Conservation (phyloP, 2,797 vertebrate species). For the Scarus forsteni region DNA sequence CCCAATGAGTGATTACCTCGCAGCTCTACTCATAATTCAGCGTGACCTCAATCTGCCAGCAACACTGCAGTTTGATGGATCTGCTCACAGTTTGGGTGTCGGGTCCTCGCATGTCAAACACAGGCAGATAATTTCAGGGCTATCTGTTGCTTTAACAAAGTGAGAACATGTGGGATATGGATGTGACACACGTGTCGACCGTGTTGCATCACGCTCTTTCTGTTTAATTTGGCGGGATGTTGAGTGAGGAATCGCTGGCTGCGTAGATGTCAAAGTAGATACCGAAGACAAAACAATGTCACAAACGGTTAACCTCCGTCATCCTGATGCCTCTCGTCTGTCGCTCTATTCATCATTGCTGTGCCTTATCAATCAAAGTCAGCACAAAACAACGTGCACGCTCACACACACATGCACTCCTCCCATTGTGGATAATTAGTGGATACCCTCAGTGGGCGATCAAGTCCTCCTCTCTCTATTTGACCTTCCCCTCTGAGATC, state of each 20-base stretch:
- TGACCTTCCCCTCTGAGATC: conserved; percentile 79
- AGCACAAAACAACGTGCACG: conserved; percentile 4
- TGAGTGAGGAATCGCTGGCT: conserved; percentile 17
- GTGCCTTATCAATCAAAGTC: conserved; percentile 74
- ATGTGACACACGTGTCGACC: conserved; percentile 27
- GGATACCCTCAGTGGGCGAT: conserved; percentile 72
- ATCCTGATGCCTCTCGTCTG: conserved; percentile 46
- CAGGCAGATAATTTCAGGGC: conserved; percentile 73
- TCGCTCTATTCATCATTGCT: conserved; percentile 58
- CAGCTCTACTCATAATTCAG: conserved; percentile 87
- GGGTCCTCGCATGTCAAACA: conserved; percentile 79
- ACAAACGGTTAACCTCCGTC: conserved; percentile 65
- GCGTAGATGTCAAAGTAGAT: conserved; percentile 31
- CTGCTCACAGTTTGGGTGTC: conserved; percentile 79
- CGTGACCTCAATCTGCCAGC: conserved; percentile 88
- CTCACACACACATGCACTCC: conserved; percentile 23
- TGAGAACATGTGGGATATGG: conserved; percentile 52
- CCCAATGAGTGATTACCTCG: conserved; percentile 86
- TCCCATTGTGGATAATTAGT: conserved; percentile 80
- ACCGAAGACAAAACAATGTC: conserved; percentile 62
- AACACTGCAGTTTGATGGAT: conserved; percentile 81
- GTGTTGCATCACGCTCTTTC: conserved; percentile 11
- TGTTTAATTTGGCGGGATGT: conserved; percentile 31
- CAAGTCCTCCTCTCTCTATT: conserved; percentile 58
- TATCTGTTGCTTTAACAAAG: conserved; percentile 73